Evolutionary conservation across 2,888 invertebrate species (phyloP).

Genomic region (Andrena chrysosceles): DNA sequence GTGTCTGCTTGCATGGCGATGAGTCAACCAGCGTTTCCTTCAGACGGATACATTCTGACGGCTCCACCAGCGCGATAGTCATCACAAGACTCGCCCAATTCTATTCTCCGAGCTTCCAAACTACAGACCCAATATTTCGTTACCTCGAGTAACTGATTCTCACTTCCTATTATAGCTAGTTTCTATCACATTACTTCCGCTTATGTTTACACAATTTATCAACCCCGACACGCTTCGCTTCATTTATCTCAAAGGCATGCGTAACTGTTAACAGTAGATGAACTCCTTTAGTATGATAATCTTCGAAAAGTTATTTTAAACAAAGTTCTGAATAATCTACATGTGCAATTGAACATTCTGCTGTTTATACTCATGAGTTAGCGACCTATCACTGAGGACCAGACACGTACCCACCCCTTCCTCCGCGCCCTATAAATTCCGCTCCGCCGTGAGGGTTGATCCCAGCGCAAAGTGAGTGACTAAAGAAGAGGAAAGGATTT

Average conservation of each 20-base stretch:
- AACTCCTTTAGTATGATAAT: too few species aligned
- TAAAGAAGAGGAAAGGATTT: slow-evolving; percentile 64
- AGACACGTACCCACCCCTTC: slow-evolving; percentile 23
- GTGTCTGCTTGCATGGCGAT: slow-evolving; percentile 24
- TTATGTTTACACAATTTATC: not conserved
- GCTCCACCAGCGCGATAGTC: not conserved
- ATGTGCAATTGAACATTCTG: not conserved
- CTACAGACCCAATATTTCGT: not conserved
- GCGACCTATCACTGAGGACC: not conserved
- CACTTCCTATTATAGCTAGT: not conserved
- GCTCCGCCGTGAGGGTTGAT: slow-evolving; percentile 71
- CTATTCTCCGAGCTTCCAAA: not conserved
- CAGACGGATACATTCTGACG: not conserved
- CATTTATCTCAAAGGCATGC: too few species aligned
- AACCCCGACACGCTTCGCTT: not conserved
- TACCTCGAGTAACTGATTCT: not conserved
- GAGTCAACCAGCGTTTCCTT: slow-evolving; percentile 38
- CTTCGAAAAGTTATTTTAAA: not conserved
- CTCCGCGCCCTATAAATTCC: slow-evolving; percentile 64
- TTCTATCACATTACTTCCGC: not conserved
- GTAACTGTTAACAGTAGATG: too few species aligned
- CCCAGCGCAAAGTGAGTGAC: slow-evolving; percentile 67
- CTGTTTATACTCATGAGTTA: not conserved
- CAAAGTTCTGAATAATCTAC: not conserved
- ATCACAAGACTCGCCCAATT: not conserved